These are phyloP conservation scores for Neosilurus hyrtlii DNA, from an alignment of 2,797 vertebrate genomes.

Conservation along the genomic window DNA sequence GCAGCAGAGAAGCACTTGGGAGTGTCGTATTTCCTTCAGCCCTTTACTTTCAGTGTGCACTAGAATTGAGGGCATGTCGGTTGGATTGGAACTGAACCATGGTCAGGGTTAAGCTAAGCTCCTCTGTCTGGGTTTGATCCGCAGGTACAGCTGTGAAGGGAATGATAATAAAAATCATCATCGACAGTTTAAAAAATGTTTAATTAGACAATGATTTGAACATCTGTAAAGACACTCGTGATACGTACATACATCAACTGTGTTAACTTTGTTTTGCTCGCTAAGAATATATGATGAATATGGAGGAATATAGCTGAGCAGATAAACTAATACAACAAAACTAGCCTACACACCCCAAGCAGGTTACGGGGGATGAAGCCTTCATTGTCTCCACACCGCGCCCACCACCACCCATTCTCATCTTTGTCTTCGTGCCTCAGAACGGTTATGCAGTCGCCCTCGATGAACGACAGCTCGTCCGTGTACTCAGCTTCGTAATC, in stretches of 20 bases:
- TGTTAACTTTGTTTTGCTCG: neutral
- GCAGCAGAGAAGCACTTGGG: conserved; percentile 16
- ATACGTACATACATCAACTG: neutral
- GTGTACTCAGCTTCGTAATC: conserved; percentile 80
- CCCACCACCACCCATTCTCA: conserved; percentile 95
- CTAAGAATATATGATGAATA: neutral
- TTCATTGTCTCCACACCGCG: conserved; percentile 79
- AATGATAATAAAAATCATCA: neutral
- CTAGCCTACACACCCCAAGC: conserved; percentile 77
- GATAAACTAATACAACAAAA: neutral
- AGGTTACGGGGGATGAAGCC: conserved; percentile 91
- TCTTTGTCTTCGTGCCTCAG: conserved; percentile 82
- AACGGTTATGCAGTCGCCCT: conserved; percentile 89
- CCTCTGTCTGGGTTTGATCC: conserved; percentile 90
- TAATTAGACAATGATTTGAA: neutral
- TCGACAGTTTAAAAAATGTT: neutral
- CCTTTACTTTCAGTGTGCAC: conserved; percentile 16
- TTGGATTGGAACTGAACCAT: conserved; percentile 6
- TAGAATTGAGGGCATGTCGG: neutral
- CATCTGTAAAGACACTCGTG: neutral
- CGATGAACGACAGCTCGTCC: conserved; percentile 83
- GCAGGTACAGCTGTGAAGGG: conserved; percentile 81
- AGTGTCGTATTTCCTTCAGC: conserved; percentile 10
- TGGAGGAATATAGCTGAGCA: neutral
- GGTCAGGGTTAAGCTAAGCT: conserved; percentile 78